Evolutionary conservation across 2,888 invertebrate species (phyloP), one percentile per base, ranked within the genome.

Genomic region (Eudasyphora cyanicolor): DNA sequence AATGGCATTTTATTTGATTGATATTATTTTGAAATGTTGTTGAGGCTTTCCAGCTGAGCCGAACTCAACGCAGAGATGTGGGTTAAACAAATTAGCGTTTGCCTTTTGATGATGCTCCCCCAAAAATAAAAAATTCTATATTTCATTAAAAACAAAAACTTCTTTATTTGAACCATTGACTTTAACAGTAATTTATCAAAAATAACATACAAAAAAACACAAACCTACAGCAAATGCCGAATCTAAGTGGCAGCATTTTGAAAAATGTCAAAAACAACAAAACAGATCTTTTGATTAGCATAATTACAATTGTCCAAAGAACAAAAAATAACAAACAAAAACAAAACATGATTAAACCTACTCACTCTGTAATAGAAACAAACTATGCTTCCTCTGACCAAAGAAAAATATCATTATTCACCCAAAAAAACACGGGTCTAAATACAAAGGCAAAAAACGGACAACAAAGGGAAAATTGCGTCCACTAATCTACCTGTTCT

Each of bases 301-400:
- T 84, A 84, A 84, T 84, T 84, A 84, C 73, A 69, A 79, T 69
- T 73, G 60, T 67, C 71, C 70, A 51, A 64, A 42, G 17, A 38
- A 45, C 21, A 57, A 73, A 73, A 42, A 2, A n/a, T 35, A 42
- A 71, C 54, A 49, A 32, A 12, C 7, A 35, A 21, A 17, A 35
- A 42, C 60, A 77, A 74, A 82, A 80, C 82, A 82, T 60, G 78
- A 79, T 79, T 77, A 79, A 81, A 84, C 76, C 81, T 76, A 82
- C 75, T 75, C 77, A 76, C 60, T 1, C 32, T 32, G 42, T 17
- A 29, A 76, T 27, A 1, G 67, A 60, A 73, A 75, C 51, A 77
- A 21, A 73, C 38, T 69, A 69, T 57, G 62, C 57, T 69, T 64
- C 29, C 49, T 60, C 32, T 67, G 19, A 12, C 57, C 6, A 24